Base-by-base conservation (phyloP, 2,113 vertebrate genomes). In the Todiramphus saurophagus region DNA sequence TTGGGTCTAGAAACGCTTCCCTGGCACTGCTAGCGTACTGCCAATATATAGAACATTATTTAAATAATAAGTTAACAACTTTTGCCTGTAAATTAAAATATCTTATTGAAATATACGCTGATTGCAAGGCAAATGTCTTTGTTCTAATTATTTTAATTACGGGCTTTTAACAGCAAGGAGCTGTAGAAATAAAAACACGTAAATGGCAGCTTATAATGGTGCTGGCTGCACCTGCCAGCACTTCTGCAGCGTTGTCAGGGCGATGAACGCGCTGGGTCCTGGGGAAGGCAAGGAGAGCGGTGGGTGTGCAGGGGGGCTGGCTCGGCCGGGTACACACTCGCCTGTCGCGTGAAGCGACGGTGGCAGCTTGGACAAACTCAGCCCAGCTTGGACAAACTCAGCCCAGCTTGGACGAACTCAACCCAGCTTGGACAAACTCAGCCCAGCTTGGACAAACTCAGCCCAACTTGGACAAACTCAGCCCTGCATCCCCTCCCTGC, bases 121-220 rank as follows among this genome's bases (percentile, higher is more conserved):
- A 92, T 97, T 97, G 67, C 46, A 79, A 96, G 89, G 79, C 76
- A 95, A 87, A 89, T 66, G 35, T 37, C 95, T 97, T 96, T 96
- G 92, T 85, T 94, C 89, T 93, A 95, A 95, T 97, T 91, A 94
- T 64, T 82, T 88, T 95, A 92, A 96, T 96, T 63, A 93, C 2
- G 12, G 75, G 63, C 48, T 92, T 95, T 87, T 90, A 85, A 83
- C 60, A 59, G 79, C 59, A 95, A 93, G 87, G 87, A 94, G 78
- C 68, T 89, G 90, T 43, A 75, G 80, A 95, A 97, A 87, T 89
- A 85, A 96, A 94, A 85, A 8, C 95, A 95, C 20, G 3, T 75
- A 93, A 94, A 92, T 74, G 90, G 67, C 74, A 93, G 87, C 41
- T 39, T 30, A 10, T 43, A 67, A 60, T 11, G 68, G 88, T 24